A percentile compares a stretch with the other conserved stretches of the same genome.
phyloP scores from a whole-genome alignment of 2,797 vertebrate genomes.

The Anableps anableps region DNA sequence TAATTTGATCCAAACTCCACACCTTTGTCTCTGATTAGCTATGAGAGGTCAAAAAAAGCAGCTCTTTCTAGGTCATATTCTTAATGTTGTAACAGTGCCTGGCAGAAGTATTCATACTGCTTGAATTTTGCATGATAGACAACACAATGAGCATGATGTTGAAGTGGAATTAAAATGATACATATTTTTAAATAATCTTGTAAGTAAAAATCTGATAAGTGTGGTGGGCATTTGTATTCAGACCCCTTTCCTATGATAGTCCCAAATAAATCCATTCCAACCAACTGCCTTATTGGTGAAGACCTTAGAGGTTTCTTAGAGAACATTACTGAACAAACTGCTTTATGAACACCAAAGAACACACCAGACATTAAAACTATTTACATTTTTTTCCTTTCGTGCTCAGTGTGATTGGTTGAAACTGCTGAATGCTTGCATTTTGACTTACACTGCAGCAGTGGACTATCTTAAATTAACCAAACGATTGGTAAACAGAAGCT shows the following conservation, averaged over 20 bases:
- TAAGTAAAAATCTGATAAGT: neutral
- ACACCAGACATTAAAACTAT: neutral
- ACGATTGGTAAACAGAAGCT: neutral
- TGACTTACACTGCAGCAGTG: constrained; percentile 8
- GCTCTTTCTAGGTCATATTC: neutral
- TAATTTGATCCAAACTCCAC: constrained; percentile 3
- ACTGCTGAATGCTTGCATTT: neutral
- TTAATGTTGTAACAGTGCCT: neutral
- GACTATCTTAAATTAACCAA: constrained; percentile 5
- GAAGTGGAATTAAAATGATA: neutral
- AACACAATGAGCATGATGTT: too few relatives aligned
- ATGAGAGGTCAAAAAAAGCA: constrained; percentile 7
- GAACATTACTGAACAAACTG: neutral
- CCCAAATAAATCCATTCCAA: neutral
- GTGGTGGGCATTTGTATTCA: neutral
- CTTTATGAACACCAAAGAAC: neutral
- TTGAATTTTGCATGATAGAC: too few relatives aligned
- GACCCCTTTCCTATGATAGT: neutral
- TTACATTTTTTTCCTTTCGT: neutral
- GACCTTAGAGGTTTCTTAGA: neutral
- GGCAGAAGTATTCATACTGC: neutral
- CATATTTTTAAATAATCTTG: neutral
- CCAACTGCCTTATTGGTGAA: neutral
- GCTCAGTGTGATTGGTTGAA: neutral
- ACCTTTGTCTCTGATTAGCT: neutral